phyloP scores from a whole-genome alignment of 2,797 vertebrate genomes.

The Oreochromis mossambicus region DNA sequence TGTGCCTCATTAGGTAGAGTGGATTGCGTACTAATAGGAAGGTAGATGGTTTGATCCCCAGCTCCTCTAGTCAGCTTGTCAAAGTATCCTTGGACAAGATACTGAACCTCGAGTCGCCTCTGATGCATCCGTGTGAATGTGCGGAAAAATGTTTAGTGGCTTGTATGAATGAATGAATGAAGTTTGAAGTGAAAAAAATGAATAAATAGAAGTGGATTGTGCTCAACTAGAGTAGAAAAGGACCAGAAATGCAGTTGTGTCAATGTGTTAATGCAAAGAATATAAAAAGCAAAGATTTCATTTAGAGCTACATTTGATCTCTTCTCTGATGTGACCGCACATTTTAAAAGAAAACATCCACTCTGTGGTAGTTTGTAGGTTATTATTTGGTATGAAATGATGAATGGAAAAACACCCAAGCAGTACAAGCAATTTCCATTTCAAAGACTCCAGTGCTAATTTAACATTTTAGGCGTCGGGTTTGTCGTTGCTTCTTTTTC shows the following conservation, averaged over 20 bases:
- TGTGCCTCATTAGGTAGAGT: not conserved
- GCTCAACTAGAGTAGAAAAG: not conserved
- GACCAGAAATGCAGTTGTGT: not conserved
- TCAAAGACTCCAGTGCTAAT: not conserved
- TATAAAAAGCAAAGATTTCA: not conserved
- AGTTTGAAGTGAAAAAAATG: fast-evolving
- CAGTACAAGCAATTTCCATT: not conserved
- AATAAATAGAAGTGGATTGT: not conserved
- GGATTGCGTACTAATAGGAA: not conserved
- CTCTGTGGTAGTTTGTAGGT: not conserved
- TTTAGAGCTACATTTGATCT: not conserved
- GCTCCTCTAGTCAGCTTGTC: not conserved
- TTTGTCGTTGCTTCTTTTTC: not conserved
- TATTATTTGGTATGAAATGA: not conserved
- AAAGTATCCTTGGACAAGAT: not conserved
- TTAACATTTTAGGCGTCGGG: not conserved
- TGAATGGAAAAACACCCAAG: not conserved
- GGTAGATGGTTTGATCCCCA: not conserved
- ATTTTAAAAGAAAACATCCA: not conserved
- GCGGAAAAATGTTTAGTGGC: not conserved
- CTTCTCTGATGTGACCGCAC: not conserved
- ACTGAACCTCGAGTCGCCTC: not conserved
- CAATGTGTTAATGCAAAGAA: not conserved
- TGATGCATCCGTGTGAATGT: fast-evolving
- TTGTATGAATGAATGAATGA: not conserved